Evolutionary conservation across 1,140 invertebrate genomes (phyloP).

Genomic region (Hyles euphorbiae): DNA sequence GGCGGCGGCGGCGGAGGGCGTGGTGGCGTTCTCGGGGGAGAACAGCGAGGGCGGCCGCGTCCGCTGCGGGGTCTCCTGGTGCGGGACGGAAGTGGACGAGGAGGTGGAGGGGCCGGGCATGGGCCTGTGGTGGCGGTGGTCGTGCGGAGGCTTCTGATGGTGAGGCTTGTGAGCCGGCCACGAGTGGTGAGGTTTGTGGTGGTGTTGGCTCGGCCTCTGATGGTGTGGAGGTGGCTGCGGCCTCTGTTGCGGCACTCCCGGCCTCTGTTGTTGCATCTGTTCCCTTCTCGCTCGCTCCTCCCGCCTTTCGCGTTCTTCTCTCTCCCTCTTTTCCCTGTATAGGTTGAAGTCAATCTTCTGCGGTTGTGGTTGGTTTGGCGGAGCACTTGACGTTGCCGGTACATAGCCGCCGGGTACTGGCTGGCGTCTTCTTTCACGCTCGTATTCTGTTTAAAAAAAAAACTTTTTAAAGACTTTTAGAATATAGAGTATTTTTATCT

Average conservation of each 20-base stretch:
- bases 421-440: slow-evolving; percentile 55
- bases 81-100: slow-evolving; percentile 19
- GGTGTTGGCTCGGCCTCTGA: slow-evolving; percentile 36
- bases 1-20: slow-evolving; percentile 41
- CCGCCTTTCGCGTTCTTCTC: slow-evolving; percentile 57
- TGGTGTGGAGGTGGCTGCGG: slow-evolving; percentile 38
- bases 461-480: not conserved
- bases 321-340: slow-evolving; percentile 65
- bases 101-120: slow-evolving; percentile 15
- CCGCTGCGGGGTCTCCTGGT: slow-evolving; percentile 37
- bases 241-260: slow-evolving; percentile 21
- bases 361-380: slow-evolving; percentile 35
- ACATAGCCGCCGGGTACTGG: slow-evolving; percentile 58
- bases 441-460: slow-evolving; percentile 46
- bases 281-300: slow-evolving; percentile 49
- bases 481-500: too few relatives aligned
- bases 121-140: slow-evolving; percentile 39
- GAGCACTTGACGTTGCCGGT: slow-evolving; percentile 41
- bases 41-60: slow-evolving; percentile 60
- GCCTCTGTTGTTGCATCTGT: slow-evolving; percentile 30
- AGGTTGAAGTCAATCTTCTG: slow-evolving; percentile 69
- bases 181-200: slow-evolving; percentile 47
- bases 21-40: slow-evolving; percentile 58
- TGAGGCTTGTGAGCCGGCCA: slow-evolving; percentile 53
- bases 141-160: slow-evolving; percentile 51